A percentile compares a stretch with the other conserved stretches of the same genome.
phyloP scores from a whole-genome alignment of 2,888 invertebrate species.

The Helleia helle region DNA sequence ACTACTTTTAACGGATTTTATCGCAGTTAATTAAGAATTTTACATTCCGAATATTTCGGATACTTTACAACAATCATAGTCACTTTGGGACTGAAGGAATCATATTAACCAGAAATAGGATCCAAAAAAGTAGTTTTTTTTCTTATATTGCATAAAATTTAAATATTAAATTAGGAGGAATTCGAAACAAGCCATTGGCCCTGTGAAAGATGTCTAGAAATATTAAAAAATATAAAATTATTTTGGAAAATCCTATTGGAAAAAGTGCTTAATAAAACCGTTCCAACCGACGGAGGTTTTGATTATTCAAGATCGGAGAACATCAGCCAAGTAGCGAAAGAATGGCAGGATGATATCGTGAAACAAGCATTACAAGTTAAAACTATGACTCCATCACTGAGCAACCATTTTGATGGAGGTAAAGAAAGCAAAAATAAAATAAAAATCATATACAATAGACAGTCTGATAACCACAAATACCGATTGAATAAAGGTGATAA shows the following conservation, averaged over 20 bases:
- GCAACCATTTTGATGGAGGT: conserved; percentile 1
- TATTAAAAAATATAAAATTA: conserved; percentile 57
- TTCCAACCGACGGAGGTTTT: conserved; percentile 30
- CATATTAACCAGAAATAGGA: too few relatives aligned
- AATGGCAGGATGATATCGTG: conserved; percentile 48
- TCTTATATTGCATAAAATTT: too few relatives aligned
- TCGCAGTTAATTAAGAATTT: too few relatives aligned
- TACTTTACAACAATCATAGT: too few relatives aligned
- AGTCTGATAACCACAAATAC: not conserved
- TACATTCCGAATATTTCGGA: too few relatives aligned
- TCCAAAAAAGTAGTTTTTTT: too few relatives aligned
- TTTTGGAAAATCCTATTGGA: conserved; percentile 58
- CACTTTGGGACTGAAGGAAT: too few relatives aligned
- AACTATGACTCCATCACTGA: conserved; percentile 28
- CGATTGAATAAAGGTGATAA: conserved; percentile 5
- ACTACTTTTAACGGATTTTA: too few relatives aligned
- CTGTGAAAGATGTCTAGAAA: conserved; percentile 53
- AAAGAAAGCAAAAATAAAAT: conserved; percentile 10
- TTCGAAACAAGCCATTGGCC: conserved; percentile 61
- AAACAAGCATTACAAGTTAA: conserved; percentile 42
- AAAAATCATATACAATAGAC: not conserved
- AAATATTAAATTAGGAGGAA: conserved; percentile 39
- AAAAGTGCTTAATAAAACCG: conserved; percentile 43
- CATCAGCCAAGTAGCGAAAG: conserved; percentile 37
- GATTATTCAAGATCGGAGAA: conserved; percentile 25